Evolutionary conservation across 2,113 vertebrate genomes (phyloP), one percentile per base, ranked within the genome.

Genomic region (Rhynchomys soricoides): DNA sequence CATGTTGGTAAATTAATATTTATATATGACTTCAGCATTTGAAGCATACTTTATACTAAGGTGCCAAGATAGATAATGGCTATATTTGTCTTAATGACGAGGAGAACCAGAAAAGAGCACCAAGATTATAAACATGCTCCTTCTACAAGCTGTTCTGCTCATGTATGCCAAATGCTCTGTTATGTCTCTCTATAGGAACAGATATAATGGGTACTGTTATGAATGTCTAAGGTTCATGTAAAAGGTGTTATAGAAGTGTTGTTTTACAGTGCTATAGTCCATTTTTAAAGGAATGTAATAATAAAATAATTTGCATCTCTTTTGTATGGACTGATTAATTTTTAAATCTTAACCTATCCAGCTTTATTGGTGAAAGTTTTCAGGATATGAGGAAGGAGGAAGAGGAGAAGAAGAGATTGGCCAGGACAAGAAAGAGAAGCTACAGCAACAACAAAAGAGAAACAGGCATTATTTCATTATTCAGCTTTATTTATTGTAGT

Each of bases 401-500:
- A 57, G 21, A 57, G 7, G 16, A 52, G 52, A n/a, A n/a, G 37
- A 21, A 57, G 13, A 3, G 9, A 45, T 7, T 2, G 10, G 0
- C n/a, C 3, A 82, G 52, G 34, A 81, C 11, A 34, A 79, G 31
- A 31, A 34, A 79, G 8, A 21, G 8, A 4, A 79, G 16, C 77
- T 79, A 16, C 48, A 79, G 48, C 17, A 22, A 86, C 12, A 26
- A 22, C 62, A 62, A 22, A 81, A 11, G 92, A 34, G 90, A 92
- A 34, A 79, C 43, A 59, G 19, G 3, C 68, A 75, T 94, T 83
- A 86, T 81, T 88, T 92, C 73, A 86, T 91, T 89, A 90, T 90
- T 95, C 7, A 55, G 29, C 89, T 96, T 96, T 95, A 95, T 93
- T 97, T 91, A 95, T 81, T 94, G 45, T 48, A 87, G 81, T 55